Conservation (phyloP, 92 coral and sea anemone genomes). For the Nematostella vectensis region DNA sequence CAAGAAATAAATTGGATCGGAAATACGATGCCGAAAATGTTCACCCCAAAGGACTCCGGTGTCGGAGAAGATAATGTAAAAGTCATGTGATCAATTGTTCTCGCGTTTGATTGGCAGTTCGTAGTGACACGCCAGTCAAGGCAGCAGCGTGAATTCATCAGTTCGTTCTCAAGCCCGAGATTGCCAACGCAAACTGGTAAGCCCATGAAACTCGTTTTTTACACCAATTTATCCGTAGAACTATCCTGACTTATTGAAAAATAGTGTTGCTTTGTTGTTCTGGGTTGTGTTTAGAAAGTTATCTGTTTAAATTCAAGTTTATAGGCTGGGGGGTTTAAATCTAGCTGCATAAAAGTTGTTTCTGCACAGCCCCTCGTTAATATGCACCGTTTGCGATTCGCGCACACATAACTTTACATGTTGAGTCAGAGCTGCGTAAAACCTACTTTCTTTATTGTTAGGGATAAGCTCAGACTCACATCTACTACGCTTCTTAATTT, state of each 20-base stretch:
- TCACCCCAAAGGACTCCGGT: constrained; percentile 61
- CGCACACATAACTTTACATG: not conserved
- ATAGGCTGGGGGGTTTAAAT: too few species aligned
- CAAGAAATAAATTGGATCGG: not conserved
- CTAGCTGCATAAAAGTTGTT: constrained; percentile 23
- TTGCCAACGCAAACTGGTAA: constrained; percentile 74
- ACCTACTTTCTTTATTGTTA: too few species aligned
- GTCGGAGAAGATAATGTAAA: constrained; percentile 68
- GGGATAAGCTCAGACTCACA: too few species aligned
- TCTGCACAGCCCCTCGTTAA: constrained; percentile 23
- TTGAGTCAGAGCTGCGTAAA: too few species aligned
- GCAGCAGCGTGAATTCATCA: constrained; percentile 67
- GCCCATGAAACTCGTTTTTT: constrained; percentile 63
- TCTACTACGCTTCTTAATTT: too few species aligned
- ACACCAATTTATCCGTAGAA: constrained; percentile 16
- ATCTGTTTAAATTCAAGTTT: too few species aligned
- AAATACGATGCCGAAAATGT: not conserved
- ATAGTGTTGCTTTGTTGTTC: too few species aligned
- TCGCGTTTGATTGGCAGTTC: constrained; percentile 78
- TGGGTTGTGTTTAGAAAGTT: too few species aligned
- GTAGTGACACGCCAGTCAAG: constrained; percentile 64
- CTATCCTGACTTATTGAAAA: constrained; percentile 4
- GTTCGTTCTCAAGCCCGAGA: constrained; percentile 42
- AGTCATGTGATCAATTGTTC: constrained; percentile 79
- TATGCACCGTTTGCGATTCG: not conserved